Evolutionary conservation across 2,797 vertebrate species (phyloP).

Genomic region (Poecilia gillii): DNA sequence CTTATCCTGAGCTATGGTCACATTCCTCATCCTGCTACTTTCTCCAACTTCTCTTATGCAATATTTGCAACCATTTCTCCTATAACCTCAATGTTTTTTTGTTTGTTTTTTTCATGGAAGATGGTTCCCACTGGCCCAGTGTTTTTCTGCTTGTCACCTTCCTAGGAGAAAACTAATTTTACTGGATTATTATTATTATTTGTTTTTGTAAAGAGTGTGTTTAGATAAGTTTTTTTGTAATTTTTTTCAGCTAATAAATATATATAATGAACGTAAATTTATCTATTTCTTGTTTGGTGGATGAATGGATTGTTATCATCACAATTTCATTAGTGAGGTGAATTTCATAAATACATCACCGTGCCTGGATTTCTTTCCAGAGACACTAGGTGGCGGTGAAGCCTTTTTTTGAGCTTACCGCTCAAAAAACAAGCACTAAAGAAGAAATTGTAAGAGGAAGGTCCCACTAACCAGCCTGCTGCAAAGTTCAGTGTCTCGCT

Average conservation of each 20-base stretch:
- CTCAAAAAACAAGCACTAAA: background rate
- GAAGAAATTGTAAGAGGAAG: background rate
- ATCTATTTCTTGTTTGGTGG: background rate
- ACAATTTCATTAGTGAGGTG: background rate
- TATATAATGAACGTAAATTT: background rate
- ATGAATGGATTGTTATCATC: background rate
- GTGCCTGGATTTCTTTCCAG: background rate
- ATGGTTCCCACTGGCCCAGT: background rate
- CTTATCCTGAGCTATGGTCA: background rate
- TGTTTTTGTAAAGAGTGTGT: background rate
- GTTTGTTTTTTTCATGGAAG: background rate
- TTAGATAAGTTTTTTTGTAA: background rate
- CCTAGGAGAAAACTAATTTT: background rate
- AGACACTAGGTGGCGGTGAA: slow-evolving; percentile 37
- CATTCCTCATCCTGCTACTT: background rate
- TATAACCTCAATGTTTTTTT: background rate
- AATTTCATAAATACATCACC: background rate
- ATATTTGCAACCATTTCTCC: background rate
- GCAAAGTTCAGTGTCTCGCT: background rate
- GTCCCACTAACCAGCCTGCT: background rate
- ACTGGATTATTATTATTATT: background rate
- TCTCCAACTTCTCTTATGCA: background rate
- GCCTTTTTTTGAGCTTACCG: background rate
- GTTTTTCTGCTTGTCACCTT: background rate
- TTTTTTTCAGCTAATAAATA: background rate